Evolutionary conservation across 2,888 invertebrate species (phyloP), one percentile per base, ranked within the genome.

Genomic region (Lithosia quadra): DNA sequence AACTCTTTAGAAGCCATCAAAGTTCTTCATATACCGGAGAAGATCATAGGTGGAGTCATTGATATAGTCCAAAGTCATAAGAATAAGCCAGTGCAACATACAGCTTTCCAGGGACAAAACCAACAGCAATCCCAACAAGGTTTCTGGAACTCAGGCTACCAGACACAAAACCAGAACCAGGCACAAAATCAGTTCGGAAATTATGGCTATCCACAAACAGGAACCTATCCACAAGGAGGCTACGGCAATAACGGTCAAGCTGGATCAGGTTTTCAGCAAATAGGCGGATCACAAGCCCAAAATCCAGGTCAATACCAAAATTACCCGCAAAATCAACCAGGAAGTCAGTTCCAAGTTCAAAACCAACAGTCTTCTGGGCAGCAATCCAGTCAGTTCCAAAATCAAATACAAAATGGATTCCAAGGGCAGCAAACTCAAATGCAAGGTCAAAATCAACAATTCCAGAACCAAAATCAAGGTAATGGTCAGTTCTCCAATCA

Each of bases 11-110:
- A 90, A 65, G 74, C 79, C 5, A 77, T 74, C 8, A 91, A 89
- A 24, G 87, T 88, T 1, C 86, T 92, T 0, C 78, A 91, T 59
- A 91, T 94, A 33, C 92, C 94, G 0, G 94, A 95, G 77, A 94
- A 93, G 76, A 93, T 95, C 24, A 91, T 94, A 43, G 92, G 92
- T 2, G 92, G 93, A 0, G 93, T 94, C n/a, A 94, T 95, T 15
- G 94, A 94, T 72, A 92, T 92, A 11, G 92, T 94, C 1, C 91
- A 93, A 68, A 91, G 81, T 58, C 93, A 95, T 74, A 95, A 94
- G 77, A 91, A 90, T 78, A 94, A 94, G 65, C 93, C 92, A 0
- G 62, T 65, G 7, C 80, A 73, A 66, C 79, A 72, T 57, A 62
- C 63, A 0, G 36, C 67, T 0, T 60, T 64, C 1, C 80, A 78